A percentile compares a stretch with the other conserved stretches of the same genome.
Evolutionary conservation across 2,888 invertebrate genomes (phyloP).

Genomic region (Iselma pallidipennis): DNA sequence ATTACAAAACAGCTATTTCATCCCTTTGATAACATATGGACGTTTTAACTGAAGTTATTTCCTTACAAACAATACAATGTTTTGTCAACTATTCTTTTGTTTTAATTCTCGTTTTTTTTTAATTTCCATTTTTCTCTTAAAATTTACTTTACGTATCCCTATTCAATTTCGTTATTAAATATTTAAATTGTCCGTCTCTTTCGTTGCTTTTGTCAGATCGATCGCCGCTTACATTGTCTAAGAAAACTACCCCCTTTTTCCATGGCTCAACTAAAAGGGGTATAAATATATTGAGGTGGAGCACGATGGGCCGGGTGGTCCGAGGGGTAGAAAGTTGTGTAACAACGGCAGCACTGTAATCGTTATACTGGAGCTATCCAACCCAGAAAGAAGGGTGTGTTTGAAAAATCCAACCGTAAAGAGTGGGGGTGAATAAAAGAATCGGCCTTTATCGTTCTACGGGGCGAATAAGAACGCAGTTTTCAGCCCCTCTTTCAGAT

Average conservation of each 20-base stretch:
- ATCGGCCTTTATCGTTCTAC: slow-evolving; percentile 37
- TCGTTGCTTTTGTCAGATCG: not conserved
- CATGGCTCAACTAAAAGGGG: not conserved
- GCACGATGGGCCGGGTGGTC: not conserved
- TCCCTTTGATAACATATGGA: too few relatives aligned
- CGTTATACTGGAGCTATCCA: slow-evolving; percentile 6
- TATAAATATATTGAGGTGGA: not conserved
- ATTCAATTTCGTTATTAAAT: too few relatives aligned
- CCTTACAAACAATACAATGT: too few relatives aligned
- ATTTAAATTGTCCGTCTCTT: not conserved
- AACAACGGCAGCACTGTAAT: too few relatives aligned
- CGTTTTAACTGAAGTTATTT: too few relatives aligned
- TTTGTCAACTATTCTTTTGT: too few relatives aligned
- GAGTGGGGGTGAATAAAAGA: slow-evolving; percentile 35
- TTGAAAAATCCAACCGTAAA: slow-evolving; percentile 38
- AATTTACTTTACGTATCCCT: too few relatives aligned
- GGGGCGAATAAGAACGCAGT: slow-evolving; percentile 43
- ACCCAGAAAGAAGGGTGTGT: slow-evolving; percentile 38
- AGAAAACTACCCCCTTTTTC: not conserved
- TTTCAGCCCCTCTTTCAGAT: slow-evolving; percentile 39
- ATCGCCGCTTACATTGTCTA: not conserved
- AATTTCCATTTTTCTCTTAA: too few relatives aligned
- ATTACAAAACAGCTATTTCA: too few relatives aligned
- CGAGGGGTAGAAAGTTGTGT: too few relatives aligned
- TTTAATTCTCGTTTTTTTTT: too few relatives aligned